Evolutionary conservation across 2,113 vertebrate species (phyloP).

Genomic region (Barnardius zonarius): DNA sequence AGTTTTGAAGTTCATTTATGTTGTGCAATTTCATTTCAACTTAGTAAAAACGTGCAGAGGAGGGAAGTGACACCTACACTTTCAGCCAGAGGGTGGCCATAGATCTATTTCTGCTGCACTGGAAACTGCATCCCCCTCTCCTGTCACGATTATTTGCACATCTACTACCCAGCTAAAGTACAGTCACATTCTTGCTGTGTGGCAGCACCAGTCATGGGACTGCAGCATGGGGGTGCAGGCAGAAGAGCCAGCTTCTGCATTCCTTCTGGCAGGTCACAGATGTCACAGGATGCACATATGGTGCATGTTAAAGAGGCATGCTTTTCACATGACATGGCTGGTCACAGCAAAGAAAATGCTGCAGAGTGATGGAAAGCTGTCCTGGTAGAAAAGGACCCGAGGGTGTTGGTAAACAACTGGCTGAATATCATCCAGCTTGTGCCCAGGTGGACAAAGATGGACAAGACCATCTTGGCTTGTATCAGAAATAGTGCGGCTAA

Average conservation of each 20-base stretch:
- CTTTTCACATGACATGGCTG: not conserved
- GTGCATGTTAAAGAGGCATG: not conserved
- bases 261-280: not conserved
- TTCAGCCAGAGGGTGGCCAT: slow-evolving; percentile 52
- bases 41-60: slow-evolving; percentile 44
- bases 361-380: not conserved
- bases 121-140: slow-evolving; percentile 40
- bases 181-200: not conserved
- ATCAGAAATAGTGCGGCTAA: not conserved
- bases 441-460: not conserved
- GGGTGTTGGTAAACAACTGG: rapidly evolving
- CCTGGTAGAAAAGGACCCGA: not conserved
- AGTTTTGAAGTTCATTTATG: slow-evolving; percentile 37
- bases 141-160: slow-evolving; percentile 49
- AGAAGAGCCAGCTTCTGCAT: not conserved
- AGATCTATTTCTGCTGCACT: slow-evolving; percentile 55
- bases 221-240: not conserved
- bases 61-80: slow-evolving; percentile 45
- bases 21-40: slow-evolving; percentile 12
- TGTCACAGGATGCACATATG: not conserved
- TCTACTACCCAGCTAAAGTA: slow-evolving; percentile 30
- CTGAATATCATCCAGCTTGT: not conserved
- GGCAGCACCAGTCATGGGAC: slow-evolving; percentile 13
- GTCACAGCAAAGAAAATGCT: not conserved
- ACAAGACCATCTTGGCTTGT: not conserved